Evolutionary conservation across 2,797 vertebrate species (phyloP), one percentile per base, ranked within the genome.

Genomic region (Poeciliopsis gracilis): DNA sequence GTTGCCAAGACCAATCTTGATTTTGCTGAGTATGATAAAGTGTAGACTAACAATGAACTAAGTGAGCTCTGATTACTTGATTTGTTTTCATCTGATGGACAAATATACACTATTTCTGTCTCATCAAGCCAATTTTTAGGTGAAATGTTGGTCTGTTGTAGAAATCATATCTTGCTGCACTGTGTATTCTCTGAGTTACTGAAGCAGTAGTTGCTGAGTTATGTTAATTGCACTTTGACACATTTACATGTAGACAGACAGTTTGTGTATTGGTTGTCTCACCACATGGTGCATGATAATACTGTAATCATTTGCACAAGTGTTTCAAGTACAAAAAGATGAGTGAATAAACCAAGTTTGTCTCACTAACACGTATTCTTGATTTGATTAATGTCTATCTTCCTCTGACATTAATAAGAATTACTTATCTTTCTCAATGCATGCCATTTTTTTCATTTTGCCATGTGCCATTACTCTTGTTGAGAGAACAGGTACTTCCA

Each of bases 401-500:
- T 81, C 72, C 75, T 45, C 75, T 53, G 8, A 36, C 45, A 72
- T 77, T 75, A 75, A 80, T 51, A 9, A 70, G 76, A 47, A 8
- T 13, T 55, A 45, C 0, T 46, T 67, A 61, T 66, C 23, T 78
- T 43, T 53, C 76, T 89, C 89, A 94, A 1, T 53, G 70, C 59
- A 93, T 86, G 25, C 96, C 95, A 88, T 96, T 97, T 93, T 96
- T 97, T 83, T 97, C 96, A 36, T 90, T 92, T 72, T 97, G 94
- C 91, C 95, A 97, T 53, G 96, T 94, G 33, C 97, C 95, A 0
- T 96, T 97, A 88, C 95, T 97, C 89, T 98, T 98, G 83, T 95
- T 97, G 20, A 99, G 95, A 0, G 97, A 98, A 71, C 96, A 94
- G 20, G 94, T 95, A 93, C 97, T 98, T 84, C 94, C 97, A 0